Evolutionary conservation across 2,113 vertebrate genomes (phyloP).

Genomic region (Hymenochirus boettgeri): DNA sequence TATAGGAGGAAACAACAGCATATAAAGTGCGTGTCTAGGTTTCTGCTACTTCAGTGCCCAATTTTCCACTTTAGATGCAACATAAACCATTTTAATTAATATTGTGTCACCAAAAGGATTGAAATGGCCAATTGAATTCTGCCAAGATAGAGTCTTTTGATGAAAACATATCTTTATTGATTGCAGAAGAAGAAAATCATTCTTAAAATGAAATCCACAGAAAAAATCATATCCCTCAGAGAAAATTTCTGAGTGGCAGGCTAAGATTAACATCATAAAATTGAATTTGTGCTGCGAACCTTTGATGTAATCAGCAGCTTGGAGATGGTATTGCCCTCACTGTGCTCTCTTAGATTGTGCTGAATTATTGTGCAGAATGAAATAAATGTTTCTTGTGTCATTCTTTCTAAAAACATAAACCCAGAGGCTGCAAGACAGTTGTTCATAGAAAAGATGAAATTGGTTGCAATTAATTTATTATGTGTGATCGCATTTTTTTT

Average conservation of each 20-base stretch:
- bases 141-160: slow-evolving; percentile 72
- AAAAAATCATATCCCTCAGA: slow-evolving; percentile 76
- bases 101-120: slow-evolving; percentile 67
- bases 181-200: slow-evolving; percentile 72
- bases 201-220: slow-evolving; percentile 75
- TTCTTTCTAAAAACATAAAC: slow-evolving; percentile 67
- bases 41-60: slow-evolving; percentile 45
- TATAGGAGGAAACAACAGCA: slow-evolving; percentile 13
- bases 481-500: slow-evolving; percentile 25
- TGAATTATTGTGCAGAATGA: slow-evolving; percentile 70
- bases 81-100: slow-evolving; percentile 77
- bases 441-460: slow-evolving; percentile 49
- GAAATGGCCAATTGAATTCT: slow-evolving; percentile 72
- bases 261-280: slow-evolving; percentile 77
- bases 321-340: slow-evolving; percentile 68
- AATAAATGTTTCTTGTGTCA: slow-evolving; percentile 70
- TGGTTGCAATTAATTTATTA: slow-evolving; percentile 50
- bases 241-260: slow-evolving; percentile 78
- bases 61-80: slow-evolving; percentile 60
- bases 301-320: slow-evolving; percentile 77
- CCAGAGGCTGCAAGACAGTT: slow-evolving; percentile 60
- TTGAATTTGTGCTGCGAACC: slow-evolving; percentile 75
- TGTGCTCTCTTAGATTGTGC: slow-evolving; percentile 62
- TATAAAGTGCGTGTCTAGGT: slow-evolving; percentile 42
- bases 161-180: slow-evolving; percentile 79